Percentiles rank a stretch among this genome's conserved stretches.
Evolutionary conservation across 2,888 invertebrate genomes (phyloP).

Genomic region (Chrysotoxum bicinctum): DNA sequence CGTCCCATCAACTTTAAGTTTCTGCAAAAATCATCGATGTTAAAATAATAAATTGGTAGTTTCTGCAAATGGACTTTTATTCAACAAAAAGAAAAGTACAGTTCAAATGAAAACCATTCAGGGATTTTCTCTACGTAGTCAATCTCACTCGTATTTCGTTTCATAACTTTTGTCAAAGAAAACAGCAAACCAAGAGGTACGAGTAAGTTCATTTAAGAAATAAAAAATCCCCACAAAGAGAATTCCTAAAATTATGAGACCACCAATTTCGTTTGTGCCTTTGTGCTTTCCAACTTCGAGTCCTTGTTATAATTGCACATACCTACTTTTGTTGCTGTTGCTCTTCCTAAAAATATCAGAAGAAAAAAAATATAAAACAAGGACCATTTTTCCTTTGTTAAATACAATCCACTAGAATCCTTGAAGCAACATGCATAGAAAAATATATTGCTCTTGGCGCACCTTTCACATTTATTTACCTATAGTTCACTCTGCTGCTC

Average conservation of each 20-base stretch:
- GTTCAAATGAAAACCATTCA: too few relatives aligned
- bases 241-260: background rate
- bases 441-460: conserved; percentile 1
- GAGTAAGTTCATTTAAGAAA: background rate
- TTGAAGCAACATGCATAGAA: conserved; percentile 24
- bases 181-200: background rate
- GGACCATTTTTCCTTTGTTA: background rate
- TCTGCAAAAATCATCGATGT: too few relatives aligned
- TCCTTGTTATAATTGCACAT: conserved; percentile 16
- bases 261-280: conserved; percentile 5
- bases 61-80: too few relatives aligned
- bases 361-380: background rate
- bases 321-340: background rate
- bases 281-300: conserved; percentile 9
- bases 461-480: conserved; percentile 1
- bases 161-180: background rate
- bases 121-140: too few relatives aligned
- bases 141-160: too few relatives aligned
- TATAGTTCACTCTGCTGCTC: conserved; percentile 3
- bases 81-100: too few relatives aligned
- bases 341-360: background rate
- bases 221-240: background rate
- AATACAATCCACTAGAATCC: background rate
- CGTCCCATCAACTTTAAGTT: too few relatives aligned
- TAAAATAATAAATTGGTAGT: too few relatives aligned